Base-by-base conservation (phyloP, 2,113 vertebrate species). In the Trematomus loennbergii region DNA sequence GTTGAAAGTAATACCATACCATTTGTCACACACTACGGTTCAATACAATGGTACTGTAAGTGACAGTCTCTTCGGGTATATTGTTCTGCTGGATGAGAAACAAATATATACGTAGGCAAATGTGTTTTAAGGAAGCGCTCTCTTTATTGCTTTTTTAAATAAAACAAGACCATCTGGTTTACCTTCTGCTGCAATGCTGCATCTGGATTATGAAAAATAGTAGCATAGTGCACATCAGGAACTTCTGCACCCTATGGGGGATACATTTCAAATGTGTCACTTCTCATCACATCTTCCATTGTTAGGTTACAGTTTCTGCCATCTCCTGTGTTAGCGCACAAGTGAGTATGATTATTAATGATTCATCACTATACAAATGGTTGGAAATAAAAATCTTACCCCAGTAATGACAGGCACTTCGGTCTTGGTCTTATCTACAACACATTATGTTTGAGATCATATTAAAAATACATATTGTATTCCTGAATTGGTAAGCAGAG, bases 361-460 rank as follows among this genome's bases (percentile, higher is more conserved):
- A 16, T 50, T 49, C 9, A 49, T 53, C 9, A 52, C 18, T 1
- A 17, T 29, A 72, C 29, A 2, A 25, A 53, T 63, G 45, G 45
- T 13, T 8, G 12, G 46, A 49, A 61, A 60, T 36, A 36, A 11
- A 48, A 20, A 33, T 46, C 65, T 78, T 86, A 88, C 87, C 74
- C 0, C 16, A 45, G 12, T n/a, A 6, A 8, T 36, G 36, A 54
- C 45, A 36, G 46, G 6, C 5, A 0, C 18, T 1, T 71, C n/a
- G 50, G 22, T 16, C 36, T 64, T 64, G 20, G 12, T 45, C 8
- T 45, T 72, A 5, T 50, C 83, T 86, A 33, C 60, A 80, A 65
- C 17, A 70, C 15, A 64, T 25, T 1, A 36, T 5, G 20, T 22
- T 60, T 49, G 2, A 29, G 15, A 5, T 20, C 18, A 61, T 11